These are phyloP conservation scores for Delichon dasypus DNA, from an alignment of 2,797 vertebrate species.

Conservation along the genomic window DNA sequence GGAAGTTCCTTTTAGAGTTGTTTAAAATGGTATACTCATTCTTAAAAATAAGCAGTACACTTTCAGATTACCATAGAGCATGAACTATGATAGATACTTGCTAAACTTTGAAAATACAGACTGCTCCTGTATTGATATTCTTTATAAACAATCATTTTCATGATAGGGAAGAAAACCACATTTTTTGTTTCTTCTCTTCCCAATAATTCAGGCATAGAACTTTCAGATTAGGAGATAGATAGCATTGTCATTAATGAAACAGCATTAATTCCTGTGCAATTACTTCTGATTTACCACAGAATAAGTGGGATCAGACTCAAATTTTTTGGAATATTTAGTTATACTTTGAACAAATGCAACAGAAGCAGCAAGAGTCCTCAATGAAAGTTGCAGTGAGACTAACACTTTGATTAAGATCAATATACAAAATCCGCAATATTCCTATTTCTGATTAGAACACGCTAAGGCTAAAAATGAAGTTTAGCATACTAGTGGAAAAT, in stretches of 20 bases:
- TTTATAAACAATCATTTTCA: background rate
- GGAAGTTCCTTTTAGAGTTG: background rate
- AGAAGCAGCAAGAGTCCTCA: background rate
- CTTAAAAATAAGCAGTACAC: background rate
- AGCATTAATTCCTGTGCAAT: background rate
- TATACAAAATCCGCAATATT: background rate
- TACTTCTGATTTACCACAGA: background rate
- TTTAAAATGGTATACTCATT: background rate
- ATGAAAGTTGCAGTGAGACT: background rate
- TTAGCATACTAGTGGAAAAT: background rate
- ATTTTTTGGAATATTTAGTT: background rate
- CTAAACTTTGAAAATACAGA: background rate
- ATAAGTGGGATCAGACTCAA: rapidly evolving
- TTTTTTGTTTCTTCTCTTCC: background rate
- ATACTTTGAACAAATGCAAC: background rate
- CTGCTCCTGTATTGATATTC: background rate
- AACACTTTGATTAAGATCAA: background rate
- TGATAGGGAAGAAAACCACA: background rate
- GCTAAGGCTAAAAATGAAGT: background rate
- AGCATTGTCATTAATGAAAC: background rate
- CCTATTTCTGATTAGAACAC: background rate
- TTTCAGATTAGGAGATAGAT: background rate
- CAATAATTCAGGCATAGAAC: background rate
- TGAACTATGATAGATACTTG: rapidly evolving
- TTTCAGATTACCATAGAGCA: no score